phyloP scores from a whole-genome alignment of 2,888 invertebrate genomes.

The Acleris cristana region DNA sequence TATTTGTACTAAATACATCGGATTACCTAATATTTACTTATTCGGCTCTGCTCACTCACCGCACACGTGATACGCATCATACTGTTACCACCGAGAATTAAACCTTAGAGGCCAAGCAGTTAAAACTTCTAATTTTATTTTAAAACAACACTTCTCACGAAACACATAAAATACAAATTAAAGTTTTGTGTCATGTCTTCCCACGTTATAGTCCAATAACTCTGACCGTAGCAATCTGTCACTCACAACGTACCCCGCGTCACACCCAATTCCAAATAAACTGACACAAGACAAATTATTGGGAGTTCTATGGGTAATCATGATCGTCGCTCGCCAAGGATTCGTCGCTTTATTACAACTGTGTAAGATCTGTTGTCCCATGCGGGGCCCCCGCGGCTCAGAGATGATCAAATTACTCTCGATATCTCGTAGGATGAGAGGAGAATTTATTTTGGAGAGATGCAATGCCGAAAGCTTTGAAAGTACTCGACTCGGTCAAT shows the following conservation, averaged over 20 bases:
- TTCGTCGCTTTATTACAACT: constrained; percentile 2
- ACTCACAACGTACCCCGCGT: constrained; percentile 28
- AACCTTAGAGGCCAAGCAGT: background rate
- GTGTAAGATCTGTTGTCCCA: constrained; percentile 10
- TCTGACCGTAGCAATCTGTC: constrained; percentile 29
- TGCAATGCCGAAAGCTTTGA: constrained; percentile 15
- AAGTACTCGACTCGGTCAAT: constrained; percentile 15
- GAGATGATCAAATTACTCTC: constrained; percentile 23
- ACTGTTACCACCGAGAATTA: background rate
- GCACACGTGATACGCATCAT: background rate
- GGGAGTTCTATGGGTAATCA: constrained; percentile 32
- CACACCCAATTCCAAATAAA: constrained; percentile 35
- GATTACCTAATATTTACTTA: background rate
- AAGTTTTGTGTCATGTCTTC: constrained; percentile 4
- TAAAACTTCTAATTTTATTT: constrained; percentile 1
- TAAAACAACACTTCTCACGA: background rate
- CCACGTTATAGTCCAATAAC: constrained; percentile 14
- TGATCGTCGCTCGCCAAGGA: constrained; percentile 7
- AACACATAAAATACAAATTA: constrained; percentile 7
- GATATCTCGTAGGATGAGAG: constrained; percentile 17
- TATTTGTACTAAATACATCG: too few relatives aligned
- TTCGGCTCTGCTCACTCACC: background rate
- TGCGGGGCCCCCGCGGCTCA: background rate
- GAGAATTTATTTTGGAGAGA: constrained; percentile 21
- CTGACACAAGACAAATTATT: constrained; percentile 35